Conservation (phyloP, 2,888 invertebrate species). For the Lydus trimaculatus region DNA sequence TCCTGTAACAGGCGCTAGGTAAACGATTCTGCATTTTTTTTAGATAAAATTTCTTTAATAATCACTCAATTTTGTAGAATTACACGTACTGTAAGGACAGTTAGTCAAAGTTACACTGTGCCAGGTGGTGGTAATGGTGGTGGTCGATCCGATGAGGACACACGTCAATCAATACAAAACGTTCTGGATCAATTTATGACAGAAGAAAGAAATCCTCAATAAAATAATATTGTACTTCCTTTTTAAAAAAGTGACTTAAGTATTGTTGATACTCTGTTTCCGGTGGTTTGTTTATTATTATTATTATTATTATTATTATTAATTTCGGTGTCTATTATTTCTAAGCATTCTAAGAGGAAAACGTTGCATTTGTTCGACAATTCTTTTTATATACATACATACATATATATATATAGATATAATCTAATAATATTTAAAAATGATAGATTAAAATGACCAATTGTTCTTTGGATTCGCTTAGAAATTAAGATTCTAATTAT, state of each 20-base stretch:
- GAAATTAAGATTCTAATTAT: background rate
- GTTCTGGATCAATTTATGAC: conserved; percentile 65
- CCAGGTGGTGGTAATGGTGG: conserved; percentile 40
- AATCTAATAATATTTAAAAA: conserved; percentile 5
- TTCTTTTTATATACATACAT: background rate
- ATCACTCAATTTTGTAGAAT: conserved; percentile 57
- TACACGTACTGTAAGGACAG: conserved; percentile 62
- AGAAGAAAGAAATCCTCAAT: conserved; percentile 62
- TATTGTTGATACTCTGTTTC: background rate
- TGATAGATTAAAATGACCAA: conserved; percentile 10
- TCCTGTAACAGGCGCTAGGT: conserved; percentile 65
- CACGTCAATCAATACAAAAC: conserved; percentile 64
- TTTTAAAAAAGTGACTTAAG: conserved; percentile 7
- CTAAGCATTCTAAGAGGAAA: background rate
- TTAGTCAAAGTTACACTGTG: conserved; percentile 57
- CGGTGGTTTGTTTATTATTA: conserved; percentile 3
- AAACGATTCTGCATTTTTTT: conserved; percentile 40
- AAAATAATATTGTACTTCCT: conserved; percentile 23
- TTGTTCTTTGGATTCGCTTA: conserved; percentile 2
- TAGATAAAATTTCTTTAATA: background rate
- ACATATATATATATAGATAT: background rate
- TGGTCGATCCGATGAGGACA: conserved; percentile 52
- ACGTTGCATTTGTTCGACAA: background rate
- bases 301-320: background rate
- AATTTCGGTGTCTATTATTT: background rate